Conservation (phyloP, 2,797 vertebrate species). For the Strix occidentalis region DNA sequence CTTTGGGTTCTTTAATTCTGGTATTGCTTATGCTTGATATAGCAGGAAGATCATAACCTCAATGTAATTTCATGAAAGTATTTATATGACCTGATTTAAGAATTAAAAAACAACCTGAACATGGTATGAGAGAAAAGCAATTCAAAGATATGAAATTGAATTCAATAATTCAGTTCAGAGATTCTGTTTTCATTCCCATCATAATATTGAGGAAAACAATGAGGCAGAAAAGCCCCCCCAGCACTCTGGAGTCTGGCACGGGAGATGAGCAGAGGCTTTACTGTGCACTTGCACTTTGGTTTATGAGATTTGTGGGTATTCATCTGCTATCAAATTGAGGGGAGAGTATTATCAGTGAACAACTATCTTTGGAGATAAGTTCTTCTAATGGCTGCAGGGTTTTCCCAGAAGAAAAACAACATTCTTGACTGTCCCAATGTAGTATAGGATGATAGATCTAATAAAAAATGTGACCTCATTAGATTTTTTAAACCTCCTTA, state of each 20-base stretch:
- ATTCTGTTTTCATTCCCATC: background rate
- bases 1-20: background rate
- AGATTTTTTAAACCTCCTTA: background rate
- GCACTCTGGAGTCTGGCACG: accelerated
- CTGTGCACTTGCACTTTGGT: background rate
- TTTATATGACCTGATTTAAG: background rate
- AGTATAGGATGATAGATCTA: background rate
- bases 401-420: background rate
- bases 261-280: background rate
- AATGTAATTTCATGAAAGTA: background rate
- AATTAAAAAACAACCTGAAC: background rate
- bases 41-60: background rate
- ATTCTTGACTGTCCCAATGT: background rate
- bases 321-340: background rate
- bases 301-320: background rate
- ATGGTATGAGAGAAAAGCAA: background rate
- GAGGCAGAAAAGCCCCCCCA: background rate
- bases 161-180: background rate
- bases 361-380: background rate
- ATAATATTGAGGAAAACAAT: background rate
- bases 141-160: background rate
- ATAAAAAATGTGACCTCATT: background rate
- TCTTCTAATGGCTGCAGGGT: background rate
- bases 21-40: background rate
- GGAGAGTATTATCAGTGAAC: background rate